A percentile compares a stretch with the other conserved stretches of the same genome.
Conservation (phyloP, 2,797 vertebrate species). For the Phoebastria nigripes region DNA sequence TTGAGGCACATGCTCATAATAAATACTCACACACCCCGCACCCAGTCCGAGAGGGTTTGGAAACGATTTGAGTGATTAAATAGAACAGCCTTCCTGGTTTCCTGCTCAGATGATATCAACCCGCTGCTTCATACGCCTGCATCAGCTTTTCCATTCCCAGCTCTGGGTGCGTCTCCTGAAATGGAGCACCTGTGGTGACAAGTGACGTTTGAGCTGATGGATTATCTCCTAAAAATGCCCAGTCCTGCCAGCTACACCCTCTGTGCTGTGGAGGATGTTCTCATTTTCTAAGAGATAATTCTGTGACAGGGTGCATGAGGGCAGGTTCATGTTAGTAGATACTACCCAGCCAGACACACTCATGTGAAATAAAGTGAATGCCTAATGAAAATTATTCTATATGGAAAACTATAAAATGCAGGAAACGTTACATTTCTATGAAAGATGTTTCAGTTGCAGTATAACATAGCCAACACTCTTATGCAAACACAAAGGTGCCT, state of each 20-base stretch:
- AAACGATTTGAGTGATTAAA: slow-evolving; percentile 39
- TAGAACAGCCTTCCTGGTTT: slow-evolving; percentile 58
- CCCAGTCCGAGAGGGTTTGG: slow-evolving; percentile 17
- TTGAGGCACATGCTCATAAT: background rate
- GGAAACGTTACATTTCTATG: background rate
- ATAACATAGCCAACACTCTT: background rate
- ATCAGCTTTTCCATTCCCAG: slow-evolving; percentile 75
- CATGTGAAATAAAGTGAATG: background rate
- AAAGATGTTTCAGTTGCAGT: background rate
- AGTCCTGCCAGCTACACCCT: slow-evolving; percentile 26
- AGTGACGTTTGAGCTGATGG: slow-evolving; percentile 22
- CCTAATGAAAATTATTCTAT: background rate
- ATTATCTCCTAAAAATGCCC: slow-evolving; percentile 62
- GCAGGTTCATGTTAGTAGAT: background rate
- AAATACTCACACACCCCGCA: background rate
- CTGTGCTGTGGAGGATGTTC: background rate
- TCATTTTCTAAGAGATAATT: slow-evolving; percentile 10
- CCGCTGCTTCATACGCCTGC: background rate
- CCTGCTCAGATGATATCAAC: slow-evolving; percentile 64
- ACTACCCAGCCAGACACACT: background rate
- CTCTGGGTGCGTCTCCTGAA: slow-evolving; percentile 46
- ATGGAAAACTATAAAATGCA: background rate
- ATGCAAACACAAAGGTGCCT: background rate
- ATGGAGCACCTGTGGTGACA: slow-evolving; percentile 60
- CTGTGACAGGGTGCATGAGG: background rate